Conservation (phyloP, 37 sponge, comb jelly and placozoan genomes). For the Cliona cf. orientalis region DNA sequence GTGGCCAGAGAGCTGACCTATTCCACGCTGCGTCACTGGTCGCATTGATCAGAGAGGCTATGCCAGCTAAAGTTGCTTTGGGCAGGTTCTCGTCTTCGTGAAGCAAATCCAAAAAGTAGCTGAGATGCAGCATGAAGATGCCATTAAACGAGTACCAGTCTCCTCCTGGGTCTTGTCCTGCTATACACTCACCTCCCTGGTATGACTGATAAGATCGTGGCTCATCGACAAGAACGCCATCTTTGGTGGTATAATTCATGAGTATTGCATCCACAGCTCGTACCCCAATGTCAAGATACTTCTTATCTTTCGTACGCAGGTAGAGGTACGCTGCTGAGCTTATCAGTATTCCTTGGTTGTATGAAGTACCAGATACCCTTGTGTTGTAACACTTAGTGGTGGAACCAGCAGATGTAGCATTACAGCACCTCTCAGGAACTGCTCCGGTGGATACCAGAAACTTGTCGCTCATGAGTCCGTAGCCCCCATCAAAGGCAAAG, state of each 20-base stretch:
- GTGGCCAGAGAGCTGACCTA: slow-evolving; percentile 39
- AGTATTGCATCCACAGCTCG: slow-evolving; percentile 37
- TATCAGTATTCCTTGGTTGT: slow-evolving; percentile 53
- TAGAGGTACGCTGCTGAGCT: slow-evolving; percentile 44
- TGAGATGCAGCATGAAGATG: slow-evolving; percentile 58
- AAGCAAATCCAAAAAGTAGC: slow-evolving; percentile 37
- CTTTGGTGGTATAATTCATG: slow-evolving; percentile 30
- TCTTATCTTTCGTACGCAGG: slow-evolving; percentile 34
- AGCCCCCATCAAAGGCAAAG: slow-evolving; percentile 39
- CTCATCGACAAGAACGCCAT: slow-evolving; percentile 34
- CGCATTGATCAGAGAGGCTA: slow-evolving; percentile 1
- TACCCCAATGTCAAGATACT: slow-evolving; percentile 25
- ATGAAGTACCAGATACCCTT: slow-evolving; percentile 32
- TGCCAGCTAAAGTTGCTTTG: background rate
- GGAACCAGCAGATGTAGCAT: slow-evolving; percentile 19
- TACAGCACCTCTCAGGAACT: slow-evolving; percentile 42
- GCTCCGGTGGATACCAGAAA: slow-evolving; percentile 37
- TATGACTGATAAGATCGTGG: slow-evolving; percentile 33
- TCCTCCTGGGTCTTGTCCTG: slow-evolving; percentile 46
- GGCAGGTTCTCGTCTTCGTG: slow-evolving; percentile 2
- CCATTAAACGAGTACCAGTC: slow-evolving; percentile 62
- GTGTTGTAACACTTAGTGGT: slow-evolving; percentile 7
- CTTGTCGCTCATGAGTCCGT: slow-evolving; percentile 32
- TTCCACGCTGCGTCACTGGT: slow-evolving; percentile 57
- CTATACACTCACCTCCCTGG: background rate